These are phyloP conservation scores for Myotis yumanensis DNA, from an alignment of 2,113 vertebrate species.

Conservation along the genomic window DNA sequence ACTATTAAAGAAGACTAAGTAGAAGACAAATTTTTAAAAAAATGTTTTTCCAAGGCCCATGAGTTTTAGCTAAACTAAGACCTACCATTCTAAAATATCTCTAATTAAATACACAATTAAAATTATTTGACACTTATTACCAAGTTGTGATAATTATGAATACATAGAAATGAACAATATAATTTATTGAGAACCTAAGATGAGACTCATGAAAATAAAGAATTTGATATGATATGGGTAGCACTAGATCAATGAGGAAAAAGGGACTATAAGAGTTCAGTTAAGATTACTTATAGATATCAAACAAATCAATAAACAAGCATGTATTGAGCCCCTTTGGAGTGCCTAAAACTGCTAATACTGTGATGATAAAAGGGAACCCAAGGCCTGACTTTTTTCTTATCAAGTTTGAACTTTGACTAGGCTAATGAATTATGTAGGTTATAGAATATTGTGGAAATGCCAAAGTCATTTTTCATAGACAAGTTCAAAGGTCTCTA, in stretches of 20 bases:
- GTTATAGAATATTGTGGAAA: not conserved
- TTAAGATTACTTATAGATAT: not conserved
- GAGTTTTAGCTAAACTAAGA: conserved; percentile 63
- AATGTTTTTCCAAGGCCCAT: conserved; percentile 68
- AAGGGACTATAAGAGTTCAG: not conserved
- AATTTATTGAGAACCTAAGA: not conserved
- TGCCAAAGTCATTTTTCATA: not conserved
- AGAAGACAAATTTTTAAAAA: conserved; percentile 57
- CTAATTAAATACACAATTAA: conserved; percentile 80
- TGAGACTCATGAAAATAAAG: not conserved
- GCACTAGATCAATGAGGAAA: not conserved
- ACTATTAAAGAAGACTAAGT: not conserved
- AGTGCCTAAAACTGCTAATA: not conserved
- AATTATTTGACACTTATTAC: conserved; percentile 25
- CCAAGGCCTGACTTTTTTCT: not conserved
- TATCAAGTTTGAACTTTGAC: not conserved
- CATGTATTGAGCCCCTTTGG: not conserved
- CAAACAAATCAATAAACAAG: not conserved
- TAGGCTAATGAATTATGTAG: not conserved
- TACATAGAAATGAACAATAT: not conserved
- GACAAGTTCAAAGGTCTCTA: not conserved
- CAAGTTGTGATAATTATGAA: not conserved
- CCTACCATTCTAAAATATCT: conserved; percentile 48
- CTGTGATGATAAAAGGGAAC: not conserved
- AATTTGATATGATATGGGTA: not conserved